Evolutionary conservation across 2,797 vertebrate species (phyloP).

Genomic region (Paramormyrops hopkinsi): DNA sequence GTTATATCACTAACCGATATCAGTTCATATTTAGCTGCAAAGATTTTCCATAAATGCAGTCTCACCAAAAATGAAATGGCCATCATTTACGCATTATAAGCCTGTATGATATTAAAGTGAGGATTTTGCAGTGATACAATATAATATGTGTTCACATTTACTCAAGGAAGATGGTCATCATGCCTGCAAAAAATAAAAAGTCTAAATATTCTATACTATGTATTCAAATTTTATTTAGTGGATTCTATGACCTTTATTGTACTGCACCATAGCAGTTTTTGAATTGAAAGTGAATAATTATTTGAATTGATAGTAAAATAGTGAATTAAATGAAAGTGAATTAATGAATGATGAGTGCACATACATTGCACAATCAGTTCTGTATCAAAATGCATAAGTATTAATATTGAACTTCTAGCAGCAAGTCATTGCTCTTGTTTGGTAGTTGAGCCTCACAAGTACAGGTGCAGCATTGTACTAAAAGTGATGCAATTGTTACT

Average conservation of each 20-base stretch:
- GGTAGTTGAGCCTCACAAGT: not conserved
- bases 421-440: not conserved
- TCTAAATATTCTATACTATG: not conserved
- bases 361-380: not conserved
- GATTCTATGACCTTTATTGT: not conserved
- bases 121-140: not conserved
- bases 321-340: not conserved
- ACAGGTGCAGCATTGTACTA: not conserved
- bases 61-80: not conserved
- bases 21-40: not conserved
- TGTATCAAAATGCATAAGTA: conserved; percentile 3
- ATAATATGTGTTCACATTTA: not conserved
- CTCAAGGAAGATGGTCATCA: not conserved
- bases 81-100: not conserved
- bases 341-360: not conserved
- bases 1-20: not conserved
- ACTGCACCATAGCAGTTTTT: not conserved
- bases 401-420: not conserved
- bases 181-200: conserved; percentile 12
- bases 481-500: not conserved
- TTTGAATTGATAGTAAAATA: not conserved
- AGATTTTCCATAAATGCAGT: not conserved
- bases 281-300: not conserved
- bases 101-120: not conserved
- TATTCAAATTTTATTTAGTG: not conserved